These are phyloP conservation scores for Eonycteris spelaea DNA, from an alignment of 2,113 vertebrate genomes.

Conservation along the genomic window DNA sequence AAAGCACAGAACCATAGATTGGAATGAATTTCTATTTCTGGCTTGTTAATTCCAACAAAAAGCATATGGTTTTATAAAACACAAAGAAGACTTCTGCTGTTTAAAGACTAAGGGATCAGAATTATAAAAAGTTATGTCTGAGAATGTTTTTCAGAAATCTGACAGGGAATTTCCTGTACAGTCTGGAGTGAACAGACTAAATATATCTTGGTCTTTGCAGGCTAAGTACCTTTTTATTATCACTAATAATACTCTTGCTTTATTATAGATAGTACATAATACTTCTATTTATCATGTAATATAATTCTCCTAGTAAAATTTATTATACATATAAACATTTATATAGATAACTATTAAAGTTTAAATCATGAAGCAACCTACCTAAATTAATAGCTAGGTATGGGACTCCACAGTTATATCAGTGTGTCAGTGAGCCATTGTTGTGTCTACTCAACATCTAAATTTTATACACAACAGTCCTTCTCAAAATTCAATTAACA, in stretches of 20 bases:
- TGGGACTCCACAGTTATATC: neutral
- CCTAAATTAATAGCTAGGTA: neutral
- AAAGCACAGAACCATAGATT: neutral
- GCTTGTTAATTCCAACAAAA: conserved; percentile 1
- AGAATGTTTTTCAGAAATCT: neutral
- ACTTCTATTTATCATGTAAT: neutral
- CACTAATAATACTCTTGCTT: neutral
- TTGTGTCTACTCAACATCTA: neutral
- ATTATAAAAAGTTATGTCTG: neutral
- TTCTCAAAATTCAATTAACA: neutral
- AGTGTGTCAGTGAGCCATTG: neutral
- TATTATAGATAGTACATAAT: neutral
- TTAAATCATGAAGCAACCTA: neutral
- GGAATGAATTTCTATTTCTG: neutral
- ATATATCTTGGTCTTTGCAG: neutral
- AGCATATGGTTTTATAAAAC: neutral
- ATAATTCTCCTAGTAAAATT: neutral
- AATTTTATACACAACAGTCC: neutral
- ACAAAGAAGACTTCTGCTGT: neutral
- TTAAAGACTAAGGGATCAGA: neutral
- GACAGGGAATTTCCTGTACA: conserved; percentile 32
- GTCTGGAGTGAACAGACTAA: conserved; percentile 1
- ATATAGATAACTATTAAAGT: neutral
- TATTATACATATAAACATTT: neutral
- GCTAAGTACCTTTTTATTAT: neutral